A percentile compares a stretch with the other conserved stretches of the same genome.
These are phyloP conservation scores for Leucoma salicis DNA, from an alignment of 2,888 invertebrate genomes.

Conservation along the genomic window DNA sequence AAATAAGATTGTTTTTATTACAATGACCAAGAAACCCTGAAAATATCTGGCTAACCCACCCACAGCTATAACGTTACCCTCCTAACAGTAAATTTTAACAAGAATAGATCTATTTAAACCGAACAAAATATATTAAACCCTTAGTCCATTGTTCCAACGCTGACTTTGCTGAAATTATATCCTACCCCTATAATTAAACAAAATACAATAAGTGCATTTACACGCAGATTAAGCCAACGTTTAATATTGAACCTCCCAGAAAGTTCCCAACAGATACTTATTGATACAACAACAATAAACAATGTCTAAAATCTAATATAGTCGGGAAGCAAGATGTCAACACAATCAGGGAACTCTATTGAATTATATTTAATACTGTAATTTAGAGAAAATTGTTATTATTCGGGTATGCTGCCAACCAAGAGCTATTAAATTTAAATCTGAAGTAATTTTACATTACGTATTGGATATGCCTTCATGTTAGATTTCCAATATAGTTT, in stretches of 20 bases:
- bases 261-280: conserved; percentile 31
- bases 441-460: not conserved
- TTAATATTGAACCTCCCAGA: conserved; percentile 29
- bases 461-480: not conserved
- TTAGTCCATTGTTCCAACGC: not conserved
- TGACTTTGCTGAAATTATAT: conserved; percentile 12
- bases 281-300: conserved; percentile 30
- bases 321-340: conserved; percentile 10
- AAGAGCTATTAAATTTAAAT: conserved; percentile 3
- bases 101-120: too few relatives aligned
- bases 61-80: too few relatives aligned
- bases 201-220: conserved; percentile 21
- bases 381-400: conserved; percentile 28
- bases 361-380: conserved; percentile 34
- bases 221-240: conserved; percentile 18
- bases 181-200: conserved; percentile 22
- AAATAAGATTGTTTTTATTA: too few relatives aligned
- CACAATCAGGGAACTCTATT: conserved; percentile 14
- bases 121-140: not conserved
- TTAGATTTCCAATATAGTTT: conserved; percentile 2
- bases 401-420: conserved; percentile 13
- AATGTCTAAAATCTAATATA: conserved; percentile 33
- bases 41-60: too few relatives aligned
- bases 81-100: too few relatives aligned
- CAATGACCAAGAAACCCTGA: too few relatives aligned